Conservation (phyloP, 2,888 invertebrate species). For the Agrotis exclamationis region DNA sequence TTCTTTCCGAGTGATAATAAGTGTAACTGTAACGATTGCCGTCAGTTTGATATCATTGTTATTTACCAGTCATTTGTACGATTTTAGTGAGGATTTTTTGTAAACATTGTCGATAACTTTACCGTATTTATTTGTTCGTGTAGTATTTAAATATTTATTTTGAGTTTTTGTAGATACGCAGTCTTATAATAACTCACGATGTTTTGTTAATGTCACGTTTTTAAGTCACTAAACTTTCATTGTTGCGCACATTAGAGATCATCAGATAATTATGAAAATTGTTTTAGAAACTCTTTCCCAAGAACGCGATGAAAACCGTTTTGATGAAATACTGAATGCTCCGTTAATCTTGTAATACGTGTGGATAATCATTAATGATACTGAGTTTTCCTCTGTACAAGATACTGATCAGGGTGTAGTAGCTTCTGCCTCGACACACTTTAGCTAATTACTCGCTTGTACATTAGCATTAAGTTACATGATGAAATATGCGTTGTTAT, state of each 20-base stretch:
- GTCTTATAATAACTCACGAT: slow-evolving; percentile 15
- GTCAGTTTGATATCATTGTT: slow-evolving; percentile 46
- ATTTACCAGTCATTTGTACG: slow-evolving; percentile 34
- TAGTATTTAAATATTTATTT: slow-evolving; percentile 36
- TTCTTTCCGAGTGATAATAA: slow-evolving; percentile 29
- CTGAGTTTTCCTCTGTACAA: slow-evolving; percentile 54
- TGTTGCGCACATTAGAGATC: slow-evolving; percentile 24
- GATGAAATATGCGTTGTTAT: slow-evolving; percentile 43
- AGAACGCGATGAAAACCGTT: slow-evolving; percentile 33
- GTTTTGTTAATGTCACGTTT: slow-evolving; percentile 6
- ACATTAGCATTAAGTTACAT: slow-evolving; percentile 64
- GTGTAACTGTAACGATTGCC: slow-evolving; percentile 37
- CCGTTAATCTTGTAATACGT: slow-evolving; percentile 53
- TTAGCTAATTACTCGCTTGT: slow-evolving; percentile 65
- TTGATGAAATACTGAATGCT: slow-evolving; percentile 51
- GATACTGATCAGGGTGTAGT: slow-evolving; percentile 59
- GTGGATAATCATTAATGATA: slow-evolving; percentile 53
- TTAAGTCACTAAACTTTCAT: slow-evolving; percentile 23
- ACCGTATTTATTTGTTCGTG: slow-evolving; percentile 41
- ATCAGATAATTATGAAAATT: slow-evolving; percentile 29
- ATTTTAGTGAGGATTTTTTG: slow-evolving; percentile 28
- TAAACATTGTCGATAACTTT: slow-evolving; percentile 47
- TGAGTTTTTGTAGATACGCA: slow-evolving; percentile 4
- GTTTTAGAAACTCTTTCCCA: slow-evolving; percentile 37
- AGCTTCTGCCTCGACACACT: slow-evolving; percentile 74